phyloP scores from a whole-genome alignment of 2,888 invertebrate species.

The Drepanosiphum platanoidis region DNA sequence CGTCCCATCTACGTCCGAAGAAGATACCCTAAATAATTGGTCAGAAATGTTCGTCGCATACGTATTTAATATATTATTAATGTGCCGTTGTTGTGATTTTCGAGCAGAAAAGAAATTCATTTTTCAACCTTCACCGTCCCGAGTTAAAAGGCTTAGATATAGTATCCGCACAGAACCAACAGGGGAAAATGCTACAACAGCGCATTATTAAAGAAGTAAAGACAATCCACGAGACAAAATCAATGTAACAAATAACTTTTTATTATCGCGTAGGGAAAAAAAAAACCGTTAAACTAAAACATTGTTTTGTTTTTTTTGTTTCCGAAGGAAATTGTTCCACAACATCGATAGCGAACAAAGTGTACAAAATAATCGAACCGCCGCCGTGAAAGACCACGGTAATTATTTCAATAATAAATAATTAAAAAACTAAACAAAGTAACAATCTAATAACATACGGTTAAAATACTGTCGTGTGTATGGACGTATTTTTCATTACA shows the following conservation, averaged over 20 bases:
- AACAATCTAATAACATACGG: neutral
- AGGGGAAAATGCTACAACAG: constrained; percentile 25
- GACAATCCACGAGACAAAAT: constrained; percentile 7
- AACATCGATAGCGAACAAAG: neutral
- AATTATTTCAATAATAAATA: neutral
- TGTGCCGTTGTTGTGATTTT: neutral
- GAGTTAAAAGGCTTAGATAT: constrained; percentile 51
- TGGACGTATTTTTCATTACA: neutral
- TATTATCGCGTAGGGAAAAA: neutral
- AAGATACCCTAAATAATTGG: no score
- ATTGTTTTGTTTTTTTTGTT: neutral
- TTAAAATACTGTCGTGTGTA: neutral
- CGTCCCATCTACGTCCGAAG: no score
- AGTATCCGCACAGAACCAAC: constrained; percentile 4
- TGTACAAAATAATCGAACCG: neutral
- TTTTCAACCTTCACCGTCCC: constrained; percentile 49
- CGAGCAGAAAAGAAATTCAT: constrained; percentile 53
- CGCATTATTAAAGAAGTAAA: constrained; percentile 46
- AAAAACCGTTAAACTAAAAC: no score
- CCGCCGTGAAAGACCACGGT: neutral
- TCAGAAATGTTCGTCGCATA: no score
- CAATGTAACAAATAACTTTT: constrained; percentile 34
- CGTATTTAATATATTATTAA: constrained; percentile 17
- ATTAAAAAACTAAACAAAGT: neutral
- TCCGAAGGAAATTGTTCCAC: constrained; percentile 5